These are phyloP conservation scores for Oxyruncus cristatus DNA, from an alignment of 2,113 vertebrate genomes.

Conservation along the genomic window DNA sequence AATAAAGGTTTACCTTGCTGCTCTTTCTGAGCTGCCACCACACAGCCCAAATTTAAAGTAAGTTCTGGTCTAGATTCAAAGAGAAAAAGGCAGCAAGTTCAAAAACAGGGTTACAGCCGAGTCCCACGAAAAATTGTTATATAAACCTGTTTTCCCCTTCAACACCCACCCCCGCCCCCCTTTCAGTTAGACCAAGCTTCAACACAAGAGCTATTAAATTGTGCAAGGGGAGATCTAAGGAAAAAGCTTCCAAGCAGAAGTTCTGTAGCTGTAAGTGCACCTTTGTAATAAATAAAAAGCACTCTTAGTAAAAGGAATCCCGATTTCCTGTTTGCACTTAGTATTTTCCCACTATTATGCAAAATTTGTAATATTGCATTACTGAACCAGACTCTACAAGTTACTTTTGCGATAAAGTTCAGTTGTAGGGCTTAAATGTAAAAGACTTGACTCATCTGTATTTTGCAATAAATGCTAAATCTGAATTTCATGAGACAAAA, in stretches of 20 bases:
- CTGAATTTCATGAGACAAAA: not conserved
- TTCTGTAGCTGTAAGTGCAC: not conserved
- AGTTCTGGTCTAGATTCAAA: not conserved
- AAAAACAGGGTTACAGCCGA: not conserved
- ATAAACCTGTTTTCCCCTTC: not conserved
- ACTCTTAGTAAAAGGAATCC: not conserved
- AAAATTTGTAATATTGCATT: not conserved
- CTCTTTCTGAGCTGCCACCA: not conserved
- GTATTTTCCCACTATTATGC: not conserved
- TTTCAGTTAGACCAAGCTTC: not conserved
- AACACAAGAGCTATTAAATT: not conserved
- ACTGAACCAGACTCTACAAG: not conserved
- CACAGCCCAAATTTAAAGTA: not conserved
- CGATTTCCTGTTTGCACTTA: not conserved
- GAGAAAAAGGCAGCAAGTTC: not conserved
- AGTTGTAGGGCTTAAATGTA: not conserved
- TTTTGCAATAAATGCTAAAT: not conserved
- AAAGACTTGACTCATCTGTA: not conserved
- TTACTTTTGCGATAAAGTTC: not conserved
- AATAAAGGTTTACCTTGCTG: constrained; percentile 11
- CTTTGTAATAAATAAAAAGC: not conserved
- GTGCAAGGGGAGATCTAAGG: not conserved
- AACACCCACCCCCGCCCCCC: fast-evolving
- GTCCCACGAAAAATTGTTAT: not conserved
- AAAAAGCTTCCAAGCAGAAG: not conserved